Base-by-base conservation (phyloP, 2,888 invertebrate genomes). In the Troides aeacus region DNA sequence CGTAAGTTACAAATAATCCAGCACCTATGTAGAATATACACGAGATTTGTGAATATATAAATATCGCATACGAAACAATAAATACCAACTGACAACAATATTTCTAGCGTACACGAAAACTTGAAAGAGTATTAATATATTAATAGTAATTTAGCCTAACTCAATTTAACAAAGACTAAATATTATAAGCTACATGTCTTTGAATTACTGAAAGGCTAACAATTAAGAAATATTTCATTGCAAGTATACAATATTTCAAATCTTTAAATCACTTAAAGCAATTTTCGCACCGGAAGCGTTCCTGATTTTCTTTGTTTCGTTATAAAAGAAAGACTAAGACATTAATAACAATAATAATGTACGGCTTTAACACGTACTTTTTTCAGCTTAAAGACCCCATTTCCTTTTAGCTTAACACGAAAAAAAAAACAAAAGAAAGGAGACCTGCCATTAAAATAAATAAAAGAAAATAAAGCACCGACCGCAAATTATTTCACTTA, bases 401-500 rank as follows among this genome's bases (percentile, higher is more conserved):
- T 86, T 84, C 83, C 82, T 80, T 75, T 83, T 83, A 85, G 83
- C 82, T 82, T 81, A 79, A 57, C 46, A 66, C 53, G n/a, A 53
- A 85, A 83, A 84, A 84, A 86, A 86, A 88, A 88, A 89, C 85
- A 88, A 88, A 89, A 86, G 84, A 85, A 90, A 87, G 82, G 87
- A 84, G 87, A 87, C 90, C 89, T 86, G 84, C 90, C 90, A 91
- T 92, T 92, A 90, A 92, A 92, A 92, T 89, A 92, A 92, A 92
- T 92, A 92, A 90, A 90, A 89, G 89, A 89, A 91, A 91, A 92
- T 70, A 71, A 90, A 89, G 87, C 86, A 86, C 84, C 86, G 83
- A 84, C 90, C 90, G 89, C 92, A 89, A 92, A 92, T 92, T 90
- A 92, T 92, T 92, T 91, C 89, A 91, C 89, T 90, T 90, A 89